These are phyloP conservation scores for Megalurothrips usitatus DNA, from an alignment of 2,888 invertebrate species.

Conservation along the genomic window DNA sequence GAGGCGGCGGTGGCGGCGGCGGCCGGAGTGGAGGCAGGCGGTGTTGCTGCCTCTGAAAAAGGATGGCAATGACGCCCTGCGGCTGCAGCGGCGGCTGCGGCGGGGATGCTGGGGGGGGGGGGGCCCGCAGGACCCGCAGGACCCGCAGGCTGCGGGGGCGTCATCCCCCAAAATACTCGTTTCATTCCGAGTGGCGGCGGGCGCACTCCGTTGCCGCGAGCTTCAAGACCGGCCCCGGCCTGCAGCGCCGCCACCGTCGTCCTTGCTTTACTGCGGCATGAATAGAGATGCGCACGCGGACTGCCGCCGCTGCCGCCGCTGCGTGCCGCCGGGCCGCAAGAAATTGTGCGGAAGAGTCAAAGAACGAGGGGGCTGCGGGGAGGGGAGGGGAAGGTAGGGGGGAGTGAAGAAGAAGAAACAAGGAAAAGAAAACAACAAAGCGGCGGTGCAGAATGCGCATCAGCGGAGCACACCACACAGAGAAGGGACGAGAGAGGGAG, in stretches of 20 bases:
- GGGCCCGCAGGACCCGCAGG: too few relatives aligned
- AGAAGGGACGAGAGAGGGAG: not conserved
- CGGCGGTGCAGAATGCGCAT: not conserved
- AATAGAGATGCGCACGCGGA: conserved; percentile 1
- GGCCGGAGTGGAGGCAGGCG: too few relatives aligned
- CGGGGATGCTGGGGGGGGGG: not conserved
- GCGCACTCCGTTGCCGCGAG: too few relatives aligned
- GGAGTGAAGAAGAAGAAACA: not conserved
- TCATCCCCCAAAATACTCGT: too few relatives aligned
- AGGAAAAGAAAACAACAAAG: not conserved
- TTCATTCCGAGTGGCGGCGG: too few relatives aligned
- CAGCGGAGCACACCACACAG: not conserved
- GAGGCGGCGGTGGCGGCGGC: not conserved
- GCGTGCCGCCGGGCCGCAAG: not conserved
- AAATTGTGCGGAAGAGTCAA: not conserved
- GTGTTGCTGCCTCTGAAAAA: too few relatives aligned
- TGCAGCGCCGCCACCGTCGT: not conserved
- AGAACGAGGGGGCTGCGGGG: not conserved
- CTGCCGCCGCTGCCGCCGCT: not conserved
- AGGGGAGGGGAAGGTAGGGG: not conserved
- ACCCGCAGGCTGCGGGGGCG: too few relatives aligned
- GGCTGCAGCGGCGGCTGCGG: not conserved
- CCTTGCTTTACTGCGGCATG: not conserved
- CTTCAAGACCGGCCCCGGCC: not conserved
- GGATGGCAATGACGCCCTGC: not conserved